Percentiles rank a stretch among this genome's conserved stretches.
Evolutionary conservation across 1,140 invertebrate genomes (phyloP).

Genomic region (Diachasma alloeum): DNA sequence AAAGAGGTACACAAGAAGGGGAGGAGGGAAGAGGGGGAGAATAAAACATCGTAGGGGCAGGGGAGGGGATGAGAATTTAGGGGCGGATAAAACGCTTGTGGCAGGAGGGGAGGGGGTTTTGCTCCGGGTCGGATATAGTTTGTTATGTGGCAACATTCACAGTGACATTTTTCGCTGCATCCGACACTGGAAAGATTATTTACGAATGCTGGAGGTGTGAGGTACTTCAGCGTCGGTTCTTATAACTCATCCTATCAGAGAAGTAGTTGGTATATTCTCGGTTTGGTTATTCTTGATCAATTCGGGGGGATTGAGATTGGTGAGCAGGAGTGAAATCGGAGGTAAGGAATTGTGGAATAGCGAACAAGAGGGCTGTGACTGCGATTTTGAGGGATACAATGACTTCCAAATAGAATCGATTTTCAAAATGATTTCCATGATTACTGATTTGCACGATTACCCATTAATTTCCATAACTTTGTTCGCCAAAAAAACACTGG

Average conservation of each 20-base stretch:
- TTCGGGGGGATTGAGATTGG: too few species aligned
- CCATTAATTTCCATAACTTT: too few species aligned
- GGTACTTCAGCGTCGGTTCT: background rate
- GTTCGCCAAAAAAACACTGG: too few species aligned
- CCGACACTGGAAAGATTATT: background rate
- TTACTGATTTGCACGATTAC: too few species aligned
- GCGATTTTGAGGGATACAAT: too few species aligned
- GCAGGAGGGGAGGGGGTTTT: background rate
- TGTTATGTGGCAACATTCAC: background rate
- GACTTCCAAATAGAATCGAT: too few species aligned
- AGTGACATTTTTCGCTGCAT: background rate
- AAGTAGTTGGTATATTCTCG: background rate
- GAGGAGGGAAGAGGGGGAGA: background rate
- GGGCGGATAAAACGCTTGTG: background rate
- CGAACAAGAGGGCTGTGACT: too few species aligned
- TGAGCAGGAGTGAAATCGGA: too few species aligned
- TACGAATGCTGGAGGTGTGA: background rate
- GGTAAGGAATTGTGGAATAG: too few species aligned
- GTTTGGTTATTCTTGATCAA: background rate
- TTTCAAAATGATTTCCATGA: too few species aligned
- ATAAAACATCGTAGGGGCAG: background rate
- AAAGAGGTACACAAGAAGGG: constrained; percentile 8
- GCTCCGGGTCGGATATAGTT: background rate
- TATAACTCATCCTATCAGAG: background rate
- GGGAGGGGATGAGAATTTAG: background rate